Conservation (phyloP, 2,797 vertebrate genomes). For the Pitangus sulphuratus region DNA sequence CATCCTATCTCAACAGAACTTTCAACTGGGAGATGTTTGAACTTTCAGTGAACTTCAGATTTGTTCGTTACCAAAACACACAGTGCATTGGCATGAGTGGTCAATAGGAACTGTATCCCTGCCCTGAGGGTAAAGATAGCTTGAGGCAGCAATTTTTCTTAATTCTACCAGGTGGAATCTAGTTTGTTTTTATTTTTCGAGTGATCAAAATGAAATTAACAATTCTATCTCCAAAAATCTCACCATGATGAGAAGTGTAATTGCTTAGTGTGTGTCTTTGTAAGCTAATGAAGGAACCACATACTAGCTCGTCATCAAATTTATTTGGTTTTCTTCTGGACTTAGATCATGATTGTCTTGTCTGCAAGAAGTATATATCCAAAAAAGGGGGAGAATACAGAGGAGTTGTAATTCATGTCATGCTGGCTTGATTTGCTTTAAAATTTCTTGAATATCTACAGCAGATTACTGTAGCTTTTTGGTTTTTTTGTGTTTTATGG, state of each 20-base stretch:
- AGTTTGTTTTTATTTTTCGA: neutral
- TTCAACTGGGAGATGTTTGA: neutral
- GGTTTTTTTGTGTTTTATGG: neutral
- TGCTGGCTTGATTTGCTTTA: neutral
- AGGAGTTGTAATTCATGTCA: neutral
- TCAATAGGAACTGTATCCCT: neutral
- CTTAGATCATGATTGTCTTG: neutral
- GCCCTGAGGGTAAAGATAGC: neutral
- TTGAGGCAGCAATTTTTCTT: neutral
- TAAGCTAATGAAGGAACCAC: neutral
- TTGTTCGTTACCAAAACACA: neutral
- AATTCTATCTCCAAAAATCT: neutral
- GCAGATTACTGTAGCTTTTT: neutral
- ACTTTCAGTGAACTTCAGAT: neutral
- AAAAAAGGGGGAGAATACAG: neutral
- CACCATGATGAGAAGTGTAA: neutral
- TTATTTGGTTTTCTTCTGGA: neutral
- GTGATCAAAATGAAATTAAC: neutral
- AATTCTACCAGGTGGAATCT: neutral
- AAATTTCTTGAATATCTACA: neutral
- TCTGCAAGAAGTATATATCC: neutral
- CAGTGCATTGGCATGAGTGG: neutral
- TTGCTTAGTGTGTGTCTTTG: neutral
- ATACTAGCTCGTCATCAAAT: neutral
- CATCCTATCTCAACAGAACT: neutral